Evolutionary conservation across 2,888 invertebrate genomes (phyloP).

Genomic region (Oscheius sp.): DNA sequence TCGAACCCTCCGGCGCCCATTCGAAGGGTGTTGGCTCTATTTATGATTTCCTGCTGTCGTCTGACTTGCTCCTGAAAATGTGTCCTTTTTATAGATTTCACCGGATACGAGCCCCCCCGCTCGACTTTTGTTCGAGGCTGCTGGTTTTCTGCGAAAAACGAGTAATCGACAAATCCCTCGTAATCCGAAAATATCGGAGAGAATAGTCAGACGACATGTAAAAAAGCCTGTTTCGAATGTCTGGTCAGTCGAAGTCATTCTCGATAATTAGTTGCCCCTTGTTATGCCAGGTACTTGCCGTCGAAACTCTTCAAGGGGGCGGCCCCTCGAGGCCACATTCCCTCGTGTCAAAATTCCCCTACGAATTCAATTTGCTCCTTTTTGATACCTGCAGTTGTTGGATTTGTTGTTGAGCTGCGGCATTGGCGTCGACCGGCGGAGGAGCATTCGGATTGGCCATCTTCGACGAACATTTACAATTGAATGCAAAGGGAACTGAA

Average conservation of each 20-base stretch:
- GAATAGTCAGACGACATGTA: no score
- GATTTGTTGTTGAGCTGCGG: slow-evolving; percentile 70
- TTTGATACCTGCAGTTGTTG: slow-evolving; percentile 63
- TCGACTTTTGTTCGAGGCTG: background rate
- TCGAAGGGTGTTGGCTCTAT: slow-evolving; percentile 52
- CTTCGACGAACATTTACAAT: slow-evolving; percentile 57
- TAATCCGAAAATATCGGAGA: no score
- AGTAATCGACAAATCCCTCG: background rate
- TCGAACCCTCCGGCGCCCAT: slow-evolving; percentile 64
- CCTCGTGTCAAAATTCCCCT: background rate
- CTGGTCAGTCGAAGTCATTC: no score
- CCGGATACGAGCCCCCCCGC: no score
- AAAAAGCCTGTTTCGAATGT: no score
- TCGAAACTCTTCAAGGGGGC: no score
- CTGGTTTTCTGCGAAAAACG: slow-evolving; percentile 1
- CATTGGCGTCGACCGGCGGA: slow-evolving; percentile 64
- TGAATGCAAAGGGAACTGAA: slow-evolving; percentile 58
- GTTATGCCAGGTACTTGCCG: no score
- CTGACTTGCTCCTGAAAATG: slow-evolving; percentile 64
- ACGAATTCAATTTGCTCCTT: background rate
- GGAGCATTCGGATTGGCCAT: slow-evolving; percentile 47
- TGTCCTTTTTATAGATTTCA: no score
- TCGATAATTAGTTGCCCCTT: no score
- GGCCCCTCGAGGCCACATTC: no score
- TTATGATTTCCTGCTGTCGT: slow-evolving; percentile 61